phyloP scores from a whole-genome alignment of 2,113 vertebrate genomes.

The Malurus alboscapulatus region DNA sequence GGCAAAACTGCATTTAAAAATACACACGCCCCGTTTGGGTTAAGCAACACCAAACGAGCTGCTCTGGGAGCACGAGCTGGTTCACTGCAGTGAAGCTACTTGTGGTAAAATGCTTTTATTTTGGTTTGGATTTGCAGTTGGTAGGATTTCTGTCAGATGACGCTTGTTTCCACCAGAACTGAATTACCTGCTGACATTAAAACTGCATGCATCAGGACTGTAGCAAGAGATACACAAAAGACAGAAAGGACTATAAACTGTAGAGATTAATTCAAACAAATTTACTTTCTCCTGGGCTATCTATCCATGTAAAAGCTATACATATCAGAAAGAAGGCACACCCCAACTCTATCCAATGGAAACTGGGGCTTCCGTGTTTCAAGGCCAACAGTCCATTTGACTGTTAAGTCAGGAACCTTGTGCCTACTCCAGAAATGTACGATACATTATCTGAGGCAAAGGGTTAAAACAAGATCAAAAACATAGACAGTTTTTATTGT shows the following conservation, averaged over 20 bases:
- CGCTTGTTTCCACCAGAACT: neutral
- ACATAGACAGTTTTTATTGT: neutral
- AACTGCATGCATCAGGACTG: neutral
- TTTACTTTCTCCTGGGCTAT: neutral
- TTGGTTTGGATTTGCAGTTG: neutral
- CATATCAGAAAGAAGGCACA: neutral
- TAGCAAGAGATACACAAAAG: neutral
- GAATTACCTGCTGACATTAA: neutral
- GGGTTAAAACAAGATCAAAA: neutral
- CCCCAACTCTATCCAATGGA: neutral
- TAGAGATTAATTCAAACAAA: neutral
- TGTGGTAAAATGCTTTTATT: neutral
- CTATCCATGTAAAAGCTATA: neutral
- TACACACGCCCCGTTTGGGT: accelerated
- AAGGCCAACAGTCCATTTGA: neutral
- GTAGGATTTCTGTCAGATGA: neutral
- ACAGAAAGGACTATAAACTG: neutral
- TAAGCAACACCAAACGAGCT: neutral
- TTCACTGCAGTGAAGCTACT: neutral
- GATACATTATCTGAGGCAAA: neutral
- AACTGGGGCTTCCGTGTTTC: neutral
- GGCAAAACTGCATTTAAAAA: neutral
- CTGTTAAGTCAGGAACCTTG: neutral
- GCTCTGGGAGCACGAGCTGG: neutral
- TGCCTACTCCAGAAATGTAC: accelerated